Percentiles rank a stretch among this genome's conserved stretches.
Evolutionary conservation across 2,113 vertebrate species (phyloP).

Genomic region (Heloderma charlesbogerti): DNA sequence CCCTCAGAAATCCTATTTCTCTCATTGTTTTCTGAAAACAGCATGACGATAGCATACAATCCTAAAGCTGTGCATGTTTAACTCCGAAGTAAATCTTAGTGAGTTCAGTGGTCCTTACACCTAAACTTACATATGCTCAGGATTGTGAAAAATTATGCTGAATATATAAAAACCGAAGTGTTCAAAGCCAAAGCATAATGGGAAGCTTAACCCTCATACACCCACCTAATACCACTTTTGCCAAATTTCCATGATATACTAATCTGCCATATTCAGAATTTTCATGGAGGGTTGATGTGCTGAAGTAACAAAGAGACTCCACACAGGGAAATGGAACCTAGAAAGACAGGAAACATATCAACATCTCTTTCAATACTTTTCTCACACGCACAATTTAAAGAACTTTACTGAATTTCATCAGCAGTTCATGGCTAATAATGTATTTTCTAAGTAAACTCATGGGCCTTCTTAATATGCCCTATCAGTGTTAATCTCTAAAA

Average conservation of each 20-base stretch:
- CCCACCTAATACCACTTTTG: conserved; percentile 83
- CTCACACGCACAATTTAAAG: neutral
- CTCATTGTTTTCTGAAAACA: neutral
- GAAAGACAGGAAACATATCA: neutral
- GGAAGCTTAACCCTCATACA: neutral
- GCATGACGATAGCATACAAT: no score
- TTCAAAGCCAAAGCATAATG: neutral
- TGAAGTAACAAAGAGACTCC: conserved; percentile 51
- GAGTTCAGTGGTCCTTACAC: no score
- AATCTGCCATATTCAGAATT: conserved; percentile 81
- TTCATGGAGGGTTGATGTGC: conserved; percentile 47
- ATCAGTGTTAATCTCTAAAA: neutral
- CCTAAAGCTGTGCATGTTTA: no score
- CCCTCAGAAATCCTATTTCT: no score
- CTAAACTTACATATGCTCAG: no score
- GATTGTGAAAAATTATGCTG: neutral
- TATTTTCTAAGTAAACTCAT: neutral
- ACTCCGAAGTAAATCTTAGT: no score
- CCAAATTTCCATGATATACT: conserved; percentile 88
- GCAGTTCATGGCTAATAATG: neutral
- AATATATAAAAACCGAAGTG: neutral
- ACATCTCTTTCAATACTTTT: fast-evolving
- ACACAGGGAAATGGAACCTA: conserved; percentile 61
- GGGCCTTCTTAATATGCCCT: neutral
- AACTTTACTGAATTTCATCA: neutral